phyloP scores from a whole-genome alignment of 2,113 vertebrate species.

The Empidonax traillii region DNA sequence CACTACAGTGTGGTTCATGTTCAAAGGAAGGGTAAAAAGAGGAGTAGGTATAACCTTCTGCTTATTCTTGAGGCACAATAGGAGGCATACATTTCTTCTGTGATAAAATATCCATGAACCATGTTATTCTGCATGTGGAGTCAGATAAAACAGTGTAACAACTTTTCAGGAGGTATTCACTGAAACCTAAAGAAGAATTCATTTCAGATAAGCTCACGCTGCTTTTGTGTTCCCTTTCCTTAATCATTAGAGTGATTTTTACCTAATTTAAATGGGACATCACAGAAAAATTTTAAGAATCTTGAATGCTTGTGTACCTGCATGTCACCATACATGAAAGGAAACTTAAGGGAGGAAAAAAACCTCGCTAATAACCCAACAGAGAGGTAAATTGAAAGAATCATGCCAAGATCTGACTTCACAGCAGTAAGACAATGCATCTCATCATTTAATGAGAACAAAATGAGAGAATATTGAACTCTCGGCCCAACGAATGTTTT shows the following conservation, averaged over 20 bases:
- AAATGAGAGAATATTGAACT: neutral
- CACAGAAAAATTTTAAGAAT: slow-evolving; percentile 26
- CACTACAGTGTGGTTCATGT: neutral
- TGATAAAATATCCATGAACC: slow-evolving; percentile 58
- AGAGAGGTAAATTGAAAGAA: slow-evolving; percentile 26
- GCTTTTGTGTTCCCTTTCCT: slow-evolving; percentile 44
- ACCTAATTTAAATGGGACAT: slow-evolving; percentile 46
- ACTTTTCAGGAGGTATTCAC: slow-evolving; percentile 35
- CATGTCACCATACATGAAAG: slow-evolving; percentile 42
- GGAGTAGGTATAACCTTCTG: neutral
- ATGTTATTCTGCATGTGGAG: slow-evolving; percentile 20
- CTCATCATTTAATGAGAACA: neutral
- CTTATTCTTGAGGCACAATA: slow-evolving; percentile 14
- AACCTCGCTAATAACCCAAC: neutral
- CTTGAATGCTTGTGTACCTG: slow-evolving; percentile 42
- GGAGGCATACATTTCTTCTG: slow-evolving; percentile 3
- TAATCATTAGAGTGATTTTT: slow-evolving; percentile 35
- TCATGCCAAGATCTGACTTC: slow-evolving; percentile 11
- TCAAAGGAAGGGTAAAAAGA: neutral
- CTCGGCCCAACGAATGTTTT: neutral
- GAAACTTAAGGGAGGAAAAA: slow-evolving; percentile 2
- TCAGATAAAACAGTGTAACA: slow-evolving; percentile 11
- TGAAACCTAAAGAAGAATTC: neutral
- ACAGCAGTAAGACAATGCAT: slow-evolving; percentile 35
- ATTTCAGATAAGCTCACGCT: slow-evolving; percentile 30